phyloP scores from a whole-genome alignment of 2,888 invertebrate genomes.

The Stenodera caucasica region DNA sequence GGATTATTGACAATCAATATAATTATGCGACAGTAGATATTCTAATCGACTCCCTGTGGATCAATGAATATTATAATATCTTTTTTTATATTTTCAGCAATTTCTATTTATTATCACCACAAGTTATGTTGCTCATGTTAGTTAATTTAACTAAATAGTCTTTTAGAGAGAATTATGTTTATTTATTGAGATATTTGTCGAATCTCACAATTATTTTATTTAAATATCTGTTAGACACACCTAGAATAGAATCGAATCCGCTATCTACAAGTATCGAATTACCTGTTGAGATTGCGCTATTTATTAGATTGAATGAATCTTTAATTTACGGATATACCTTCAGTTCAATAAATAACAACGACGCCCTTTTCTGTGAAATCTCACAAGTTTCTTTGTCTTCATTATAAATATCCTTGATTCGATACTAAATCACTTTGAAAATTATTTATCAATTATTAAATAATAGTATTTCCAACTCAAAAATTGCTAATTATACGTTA shows the following conservation, averaged over 20 bases:
- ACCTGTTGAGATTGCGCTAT: background rate
- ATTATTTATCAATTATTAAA: no score
- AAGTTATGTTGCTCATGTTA: background rate
- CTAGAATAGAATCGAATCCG: background rate
- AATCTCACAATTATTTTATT: background rate
- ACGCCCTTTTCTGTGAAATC: no score
- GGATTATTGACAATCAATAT: background rate
- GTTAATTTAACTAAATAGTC: no score
- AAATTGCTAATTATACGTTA: conserved; percentile 3
- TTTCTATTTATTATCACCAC: background rate
- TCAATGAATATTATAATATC: background rate
- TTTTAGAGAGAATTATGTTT: no score
- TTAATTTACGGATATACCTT: no score
- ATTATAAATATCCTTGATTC: background rate
- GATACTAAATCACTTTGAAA: no score
- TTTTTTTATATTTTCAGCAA: background rate
- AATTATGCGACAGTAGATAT: background rate
- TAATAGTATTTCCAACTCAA: background rate
- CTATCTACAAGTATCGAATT: background rate
- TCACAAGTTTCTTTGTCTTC: background rate
- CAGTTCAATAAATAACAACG: no score
- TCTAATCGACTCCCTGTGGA: background rate
- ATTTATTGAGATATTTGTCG: conserved; percentile 5
- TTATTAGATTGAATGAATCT: no score
- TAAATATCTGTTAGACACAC: background rate